Evolutionary conservation across 2,888 invertebrate genomes (phyloP).

Genomic region (Meganola albula): DNA sequence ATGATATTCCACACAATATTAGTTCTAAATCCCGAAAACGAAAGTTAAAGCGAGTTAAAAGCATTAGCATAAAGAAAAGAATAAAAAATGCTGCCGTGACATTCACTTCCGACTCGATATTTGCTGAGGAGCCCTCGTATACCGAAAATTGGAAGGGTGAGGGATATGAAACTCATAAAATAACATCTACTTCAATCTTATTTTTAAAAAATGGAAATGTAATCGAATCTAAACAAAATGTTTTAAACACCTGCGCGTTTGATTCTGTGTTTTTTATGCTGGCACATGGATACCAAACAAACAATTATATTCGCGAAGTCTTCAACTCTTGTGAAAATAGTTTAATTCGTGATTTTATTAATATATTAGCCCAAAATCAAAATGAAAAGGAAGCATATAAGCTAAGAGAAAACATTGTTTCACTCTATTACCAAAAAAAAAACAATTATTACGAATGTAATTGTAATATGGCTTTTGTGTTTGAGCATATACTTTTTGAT

Average conservation of each 20-base stretch:
- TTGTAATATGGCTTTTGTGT: slow-evolving; percentile 15
- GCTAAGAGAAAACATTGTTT: slow-evolving; percentile 9
- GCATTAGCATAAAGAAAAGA: slow-evolving; percentile 10
- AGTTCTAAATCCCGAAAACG: slow-evolving; percentile 12
- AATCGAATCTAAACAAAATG: slow-evolving; percentile 10
- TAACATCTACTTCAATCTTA: slow-evolving; percentile 12
- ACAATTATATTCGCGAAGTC: slow-evolving; percentile 9
- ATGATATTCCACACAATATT: slow-evolving; percentile 9
- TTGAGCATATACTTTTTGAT: slow-evolving; percentile 9
- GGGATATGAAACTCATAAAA: slow-evolving; percentile 12
- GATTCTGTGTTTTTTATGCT: slow-evolving; percentile 12
- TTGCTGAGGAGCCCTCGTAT: slow-evolving; percentile 13
- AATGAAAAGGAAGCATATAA: slow-evolving; percentile 12
- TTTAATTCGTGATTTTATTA: slow-evolving; percentile 12
- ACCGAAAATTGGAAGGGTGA: slow-evolving; percentile 13
- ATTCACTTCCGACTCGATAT: slow-evolving; percentile 12
- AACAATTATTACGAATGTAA: slow-evolving; percentile 12
- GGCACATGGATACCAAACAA: slow-evolving; percentile 12
- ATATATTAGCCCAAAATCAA: slow-evolving; percentile 11
- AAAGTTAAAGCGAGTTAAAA: slow-evolving; percentile 12
- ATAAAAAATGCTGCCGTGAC: slow-evolving; percentile 11
- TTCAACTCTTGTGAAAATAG: slow-evolving; percentile 8
- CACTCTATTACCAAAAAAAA: slow-evolving; percentile 9
- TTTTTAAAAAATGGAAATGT: slow-evolving; percentile 12
- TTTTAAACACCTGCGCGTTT: slow-evolving; percentile 13